Base-by-base conservation (phyloP, 2,797 vertebrate species). In the Schizopygopsis malacanthus region DNA sequence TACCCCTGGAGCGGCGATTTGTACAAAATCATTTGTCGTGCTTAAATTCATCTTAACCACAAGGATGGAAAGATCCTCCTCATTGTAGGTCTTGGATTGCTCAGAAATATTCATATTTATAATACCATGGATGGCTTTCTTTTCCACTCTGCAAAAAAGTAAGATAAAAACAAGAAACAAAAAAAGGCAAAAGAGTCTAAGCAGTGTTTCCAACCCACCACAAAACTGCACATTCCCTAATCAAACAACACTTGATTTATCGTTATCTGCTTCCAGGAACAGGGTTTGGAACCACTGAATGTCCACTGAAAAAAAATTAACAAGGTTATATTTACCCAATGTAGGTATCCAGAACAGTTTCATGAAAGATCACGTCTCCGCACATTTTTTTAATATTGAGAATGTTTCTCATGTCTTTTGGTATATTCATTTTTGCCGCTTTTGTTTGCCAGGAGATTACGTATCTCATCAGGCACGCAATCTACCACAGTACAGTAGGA, bases 351-450 rank as follows among this genome's bases (percentile, higher is more conserved):
- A 52, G 8, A 3, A 47, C 1, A 22, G 0, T 0, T 22, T 2
- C 0, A 20, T 4, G 1, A 0, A 54, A n/a, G 25, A 37, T 25
- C 4, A 33, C 28, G 1, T 2, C 2, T 0, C 0, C 0, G n/a
- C 82, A 84, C 61, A 54, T 54, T 25, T 4, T 25, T 52, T 69
- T 77, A 15, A 83, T 47, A 39, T n/a, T 39, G 22, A 47, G 56
- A 50, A 83, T 18, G 33, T 41, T 83, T 43, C 18, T 67, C 43
- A 77, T 6, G 37, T 76, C 72, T 6, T 67, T n/a, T 20, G 22
- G 72, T 2, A 18, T 50, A 3, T 25, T 12, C 59, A 83, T 2
- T 8, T 1, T 1, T 2, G 0, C 0, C 1, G 25, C 59, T 52
- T 65, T 83, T 4, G 0, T 25, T 0, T 13, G 0, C 72, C 72